A percentile compares a stretch with the other conserved stretches of the same genome.
Conservation (phyloP, 2,113 vertebrate genomes). For the Eurystomus gularis region DNA sequence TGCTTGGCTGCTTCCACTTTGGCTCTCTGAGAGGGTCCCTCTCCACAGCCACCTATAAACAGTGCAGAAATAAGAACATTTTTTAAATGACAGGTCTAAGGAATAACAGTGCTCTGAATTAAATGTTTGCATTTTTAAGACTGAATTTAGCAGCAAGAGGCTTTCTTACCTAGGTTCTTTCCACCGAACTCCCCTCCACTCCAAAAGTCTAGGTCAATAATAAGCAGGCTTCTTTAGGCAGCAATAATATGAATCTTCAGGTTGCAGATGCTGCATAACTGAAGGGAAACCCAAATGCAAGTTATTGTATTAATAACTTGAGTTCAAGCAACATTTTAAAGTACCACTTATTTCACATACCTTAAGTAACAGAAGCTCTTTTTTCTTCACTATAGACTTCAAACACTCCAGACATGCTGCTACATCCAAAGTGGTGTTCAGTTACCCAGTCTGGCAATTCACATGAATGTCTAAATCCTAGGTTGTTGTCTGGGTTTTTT, state of each 20-base stretch:
- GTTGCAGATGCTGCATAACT: neutral
- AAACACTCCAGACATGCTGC: neutral
- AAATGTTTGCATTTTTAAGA: slow-evolving; percentile 21
- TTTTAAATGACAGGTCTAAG: slow-evolving; percentile 30
- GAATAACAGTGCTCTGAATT: neutral
- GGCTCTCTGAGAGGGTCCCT: slow-evolving; percentile 2
- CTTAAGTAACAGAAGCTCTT: neutral
- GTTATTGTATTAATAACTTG: neutral
- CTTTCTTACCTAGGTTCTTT: neutral
- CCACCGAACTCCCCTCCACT: neutral
- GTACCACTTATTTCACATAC: neutral
- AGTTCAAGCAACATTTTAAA: neutral
- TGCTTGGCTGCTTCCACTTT: slow-evolving; percentile 18
- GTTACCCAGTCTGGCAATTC: neutral
- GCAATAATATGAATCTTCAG: neutral
- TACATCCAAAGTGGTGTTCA: neutral
- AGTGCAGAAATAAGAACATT: neutral
- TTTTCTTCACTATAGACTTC: neutral
- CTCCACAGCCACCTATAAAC: slow-evolving; percentile 4
- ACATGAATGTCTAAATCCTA: neutral
- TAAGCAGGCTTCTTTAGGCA: neutral
- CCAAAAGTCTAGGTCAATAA: neutral
- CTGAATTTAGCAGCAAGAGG: slow-evolving; percentile 3
- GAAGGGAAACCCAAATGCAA: neutral
- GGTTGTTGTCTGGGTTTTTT: no score